Base-by-base conservation (phyloP, 2,888 invertebrate genomes). In the Catocala nupta region DNA sequence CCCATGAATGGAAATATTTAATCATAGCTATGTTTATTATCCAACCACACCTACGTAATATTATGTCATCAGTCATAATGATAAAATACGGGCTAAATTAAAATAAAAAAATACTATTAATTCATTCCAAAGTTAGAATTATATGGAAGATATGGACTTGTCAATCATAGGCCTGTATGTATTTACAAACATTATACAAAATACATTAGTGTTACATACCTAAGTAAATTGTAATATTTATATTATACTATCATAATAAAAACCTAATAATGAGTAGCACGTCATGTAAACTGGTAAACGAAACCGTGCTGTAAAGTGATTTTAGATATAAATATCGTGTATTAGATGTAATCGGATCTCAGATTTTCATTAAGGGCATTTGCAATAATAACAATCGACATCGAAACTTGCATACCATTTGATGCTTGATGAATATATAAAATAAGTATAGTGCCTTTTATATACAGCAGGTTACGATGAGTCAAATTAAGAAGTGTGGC, bases 291-390 rank as follows among this genome's bases (percentile, higher is more conserved):
- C 0, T 47, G 7, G 47, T 63, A 55, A 59, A 58, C 11, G 11
- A 39, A 33, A 55, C 62, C 65, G 51, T 52, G 48, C 47, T 48
- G 42, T 44, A 51, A 54, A 55, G 75, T 74, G 75, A 75, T 78
- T 72, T 68, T 70, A 76, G 68, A 45, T 66, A 67, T 68, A 64
- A 63, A 60, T 49, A 62, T 64, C 36, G 55, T 68, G 65, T 51
- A 57, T 67, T 66, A 62, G 65, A 63, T 68, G 52, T 70, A 65
- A 70, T 80, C 65, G 70, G 79, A 78, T 80, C 81, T 80, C 80
- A 77, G 62, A 65, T 56, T 67, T 63, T 56, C 51, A 53, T 50
- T 57, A 62, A 53, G 55, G 56, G 62, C 69, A 58, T 62, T 73
- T 71, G 68, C 64, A 75, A 75, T 66, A 71, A 55, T 66, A 71